Evolutionary conservation across 2,888 invertebrate genomes (phyloP).

Genomic region (Nemotelus pantherinus): DNA sequence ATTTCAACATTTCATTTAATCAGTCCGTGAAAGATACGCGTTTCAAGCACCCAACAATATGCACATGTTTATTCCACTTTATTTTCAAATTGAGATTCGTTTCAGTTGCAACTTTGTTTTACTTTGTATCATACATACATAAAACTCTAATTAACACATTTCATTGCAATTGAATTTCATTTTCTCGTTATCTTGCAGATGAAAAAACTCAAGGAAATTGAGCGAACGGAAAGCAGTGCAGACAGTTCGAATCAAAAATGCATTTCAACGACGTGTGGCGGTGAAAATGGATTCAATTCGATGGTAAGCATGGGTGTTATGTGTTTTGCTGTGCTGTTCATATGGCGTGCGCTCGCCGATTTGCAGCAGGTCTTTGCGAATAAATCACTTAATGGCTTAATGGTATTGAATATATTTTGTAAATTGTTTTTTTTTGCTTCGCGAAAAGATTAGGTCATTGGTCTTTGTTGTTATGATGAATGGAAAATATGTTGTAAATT

Average conservation of each 20-base stretch:
- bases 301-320: constrained; percentile 52
- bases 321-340: not conserved
- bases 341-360: too few species aligned
- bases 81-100: not conserved
- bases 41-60: too few species aligned
- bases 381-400: too few species aligned
- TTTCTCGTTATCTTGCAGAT: constrained; percentile 62
- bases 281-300: constrained; percentile 53
- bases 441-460: too few species aligned
- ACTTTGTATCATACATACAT: not conserved
- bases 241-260: constrained; percentile 56
- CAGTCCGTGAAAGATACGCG: too few species aligned
- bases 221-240: constrained; percentile 62
- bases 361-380: too few species aligned
- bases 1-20: too few species aligned
- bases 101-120: not conserved
- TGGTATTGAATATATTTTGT: too few species aligned
- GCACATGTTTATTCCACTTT: too few species aligned
- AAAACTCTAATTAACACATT: not conserved
- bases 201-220: constrained; percentile 69
- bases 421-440: too few species aligned
- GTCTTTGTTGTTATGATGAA: too few species aligned
- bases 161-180: not conserved
- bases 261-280: constrained; percentile 55
- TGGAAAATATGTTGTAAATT: too few species aligned